A percentile compares a stretch with the other conserved stretches of the same genome.
These are phyloP conservation scores for Diachasmimorpha longicaudata DNA, from an alignment of 1,140 invertebrate species.

Conservation along the genomic window DNA sequence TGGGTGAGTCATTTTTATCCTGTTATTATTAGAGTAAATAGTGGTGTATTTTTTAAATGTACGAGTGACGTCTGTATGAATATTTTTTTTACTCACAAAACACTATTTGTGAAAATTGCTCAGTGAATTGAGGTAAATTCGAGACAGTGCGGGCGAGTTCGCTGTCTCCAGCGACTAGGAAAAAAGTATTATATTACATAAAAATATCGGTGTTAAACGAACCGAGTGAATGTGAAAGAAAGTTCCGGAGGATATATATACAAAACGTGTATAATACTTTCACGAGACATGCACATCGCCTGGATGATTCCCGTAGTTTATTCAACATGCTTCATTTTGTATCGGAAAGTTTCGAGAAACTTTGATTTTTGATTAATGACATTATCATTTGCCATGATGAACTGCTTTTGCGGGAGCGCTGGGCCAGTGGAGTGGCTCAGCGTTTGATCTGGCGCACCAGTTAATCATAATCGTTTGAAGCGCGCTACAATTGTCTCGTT, in stretches of 20 bases:
- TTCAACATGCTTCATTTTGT: not conserved
- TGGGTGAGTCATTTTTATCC: conserved; percentile 68
- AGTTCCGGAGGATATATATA: not conserved
- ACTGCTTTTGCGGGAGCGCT: not conserved
- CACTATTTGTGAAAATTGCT: no score
- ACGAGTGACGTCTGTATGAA: not conserved
- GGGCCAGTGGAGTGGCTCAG: conserved; percentile 15
- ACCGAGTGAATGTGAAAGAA: not conserved
- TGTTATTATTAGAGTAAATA: not conserved
- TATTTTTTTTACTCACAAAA: no score
- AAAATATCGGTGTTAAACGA: not conserved
- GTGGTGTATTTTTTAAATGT: not conserved
- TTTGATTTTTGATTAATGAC: not conserved
- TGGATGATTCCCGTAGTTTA: not conserved
- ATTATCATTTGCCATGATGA: conserved; percentile 15
- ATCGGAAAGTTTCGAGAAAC: not conserved
- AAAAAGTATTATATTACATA: not conserved
- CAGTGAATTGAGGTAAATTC: not conserved
- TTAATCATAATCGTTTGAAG: not conserved
- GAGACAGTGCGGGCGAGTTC: not conserved
- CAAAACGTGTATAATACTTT: not conserved
- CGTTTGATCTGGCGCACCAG: conserved; percentile 22
- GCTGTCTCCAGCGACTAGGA: not conserved
- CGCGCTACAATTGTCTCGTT: not conserved
- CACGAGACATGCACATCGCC: not conserved